These are phyloP conservation scores for Rhamnusium bicolor DNA, from an alignment of 2,888 invertebrate genomes.

Conservation along the genomic window DNA sequence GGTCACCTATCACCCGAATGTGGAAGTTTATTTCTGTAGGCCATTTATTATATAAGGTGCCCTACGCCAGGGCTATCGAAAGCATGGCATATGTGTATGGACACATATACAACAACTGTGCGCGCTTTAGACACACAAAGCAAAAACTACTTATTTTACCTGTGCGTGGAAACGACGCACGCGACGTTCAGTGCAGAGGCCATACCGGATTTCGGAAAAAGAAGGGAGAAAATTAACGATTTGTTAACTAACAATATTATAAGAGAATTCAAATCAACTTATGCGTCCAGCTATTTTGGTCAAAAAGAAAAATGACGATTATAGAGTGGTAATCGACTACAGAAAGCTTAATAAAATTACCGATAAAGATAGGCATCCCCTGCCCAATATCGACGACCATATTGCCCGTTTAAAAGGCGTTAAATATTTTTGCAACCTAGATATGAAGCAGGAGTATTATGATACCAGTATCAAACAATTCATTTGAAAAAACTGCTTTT, in stretches of 20 bases:
- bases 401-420: slow-evolving; percentile 49
- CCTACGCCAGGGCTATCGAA: too few relatives aligned
- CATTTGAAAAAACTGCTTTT: slow-evolving; percentile 58
- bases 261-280: slow-evolving; percentile 52
- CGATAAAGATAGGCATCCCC: slow-evolving; percentile 58
- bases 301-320: slow-evolving; percentile 51
- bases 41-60: too few relatives aligned
- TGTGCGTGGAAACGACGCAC: too few relatives aligned
- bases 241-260: slow-evolving; percentile 43
- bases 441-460: slow-evolving; percentile 59
- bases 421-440: slow-evolving; percentile 57
- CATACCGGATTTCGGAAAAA: slow-evolving; percentile 54
- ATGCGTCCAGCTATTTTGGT: slow-evolving; percentile 55
- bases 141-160: too few relatives aligned
- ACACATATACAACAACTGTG: too few relatives aligned
- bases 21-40: too few relatives aligned
- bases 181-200: too few relatives aligned
- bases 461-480: slow-evolving; percentile 55
- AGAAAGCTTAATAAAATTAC: slow-evolving; percentile 59
- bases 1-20: too few relatives aligned
- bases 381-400: slow-evolving; percentile 61
- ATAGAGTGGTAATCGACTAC: slow-evolving; percentile 55
- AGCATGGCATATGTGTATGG: too few relatives aligned
- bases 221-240: slow-evolving; percentile 46
- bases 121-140: too few relatives aligned